phyloP scores from a whole-genome alignment of 2,888 invertebrate species.

The Automeris io region DNA sequence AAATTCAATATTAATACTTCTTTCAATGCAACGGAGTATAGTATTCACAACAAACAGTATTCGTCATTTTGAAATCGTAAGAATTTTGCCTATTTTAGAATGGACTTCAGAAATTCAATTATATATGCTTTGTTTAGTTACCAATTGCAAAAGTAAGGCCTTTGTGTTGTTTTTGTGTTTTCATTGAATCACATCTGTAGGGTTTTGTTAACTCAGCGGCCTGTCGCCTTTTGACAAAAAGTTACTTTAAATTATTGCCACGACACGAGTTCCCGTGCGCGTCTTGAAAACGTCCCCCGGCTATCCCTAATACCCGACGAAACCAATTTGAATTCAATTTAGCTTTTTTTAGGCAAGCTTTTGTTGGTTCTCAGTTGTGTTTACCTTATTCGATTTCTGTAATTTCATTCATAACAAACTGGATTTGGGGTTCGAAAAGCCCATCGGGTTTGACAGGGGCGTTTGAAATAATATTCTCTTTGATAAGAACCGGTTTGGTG shows the following conservation, averaged over 20 bases:
- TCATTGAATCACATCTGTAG: constrained; percentile 48
- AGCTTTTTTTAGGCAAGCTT: constrained; percentile 74
- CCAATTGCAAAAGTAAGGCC: neutral
- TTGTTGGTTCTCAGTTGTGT: constrained; percentile 76
- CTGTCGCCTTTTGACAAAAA: constrained; percentile 62
- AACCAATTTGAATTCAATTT: constrained; percentile 78
- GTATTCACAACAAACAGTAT: too few relatives aligned
- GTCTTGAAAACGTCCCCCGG: constrained; percentile 68
- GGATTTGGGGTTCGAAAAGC: constrained; percentile 74
- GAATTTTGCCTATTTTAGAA: too few relatives aligned
- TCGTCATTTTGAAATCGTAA: too few relatives aligned
- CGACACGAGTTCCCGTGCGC: constrained; percentile 47
- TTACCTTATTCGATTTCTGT: constrained; percentile 78
- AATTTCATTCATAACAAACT: constrained; percentile 78
- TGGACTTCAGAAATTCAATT: too few relatives aligned
- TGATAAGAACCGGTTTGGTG: constrained; percentile 69
- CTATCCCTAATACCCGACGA: constrained; percentile 73
- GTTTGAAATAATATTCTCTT: constrained; percentile 77
- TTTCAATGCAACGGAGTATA: too few relatives aligned
- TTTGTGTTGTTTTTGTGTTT: constrained; percentile 31
- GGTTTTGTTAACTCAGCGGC: constrained; percentile 43
- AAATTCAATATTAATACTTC: too few relatives aligned
- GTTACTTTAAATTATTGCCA: constrained; percentile 65
- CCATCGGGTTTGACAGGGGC: constrained; percentile 74
- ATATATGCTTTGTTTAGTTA: neutral